Evolutionary conservation across 2,888 invertebrate genomes (phyloP).

Genomic region (Yponomeuta malinellus): DNA sequence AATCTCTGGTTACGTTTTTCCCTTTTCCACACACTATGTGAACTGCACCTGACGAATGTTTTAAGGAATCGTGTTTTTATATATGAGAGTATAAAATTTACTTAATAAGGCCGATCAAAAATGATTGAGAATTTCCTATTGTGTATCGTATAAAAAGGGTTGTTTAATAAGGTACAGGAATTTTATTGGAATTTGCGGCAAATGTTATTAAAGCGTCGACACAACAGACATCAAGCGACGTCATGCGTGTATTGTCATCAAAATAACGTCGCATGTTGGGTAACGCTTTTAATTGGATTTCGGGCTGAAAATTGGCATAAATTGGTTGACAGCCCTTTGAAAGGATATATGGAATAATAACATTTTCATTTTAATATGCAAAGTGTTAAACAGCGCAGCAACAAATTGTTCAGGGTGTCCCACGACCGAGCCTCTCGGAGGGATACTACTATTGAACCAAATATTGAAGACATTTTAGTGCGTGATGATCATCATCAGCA

Average conservation of each 20-base stretch:
- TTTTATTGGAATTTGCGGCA: neutral
- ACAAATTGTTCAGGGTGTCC: neutral
- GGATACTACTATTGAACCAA: no score
- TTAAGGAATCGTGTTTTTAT: no score
- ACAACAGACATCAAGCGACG: neutral
- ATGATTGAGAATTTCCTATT: no score
- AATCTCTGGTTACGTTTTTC: no score
- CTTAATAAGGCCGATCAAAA: no score
- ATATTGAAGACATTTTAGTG: no score
- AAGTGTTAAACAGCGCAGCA: neutral
- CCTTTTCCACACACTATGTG: no score
- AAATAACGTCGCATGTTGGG: slow-evolving; percentile 1
- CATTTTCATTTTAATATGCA: neutral
- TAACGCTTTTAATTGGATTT: neutral
- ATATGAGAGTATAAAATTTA: no score
- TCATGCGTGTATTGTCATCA: slow-evolving; percentile 4
- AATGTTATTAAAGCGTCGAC: neutral
- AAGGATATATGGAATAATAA: neutral
- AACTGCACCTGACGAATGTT: no score
- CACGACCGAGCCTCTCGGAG: no score
- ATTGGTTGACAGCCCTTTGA: neutral
- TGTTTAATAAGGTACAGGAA: neutral
- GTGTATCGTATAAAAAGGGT: no score
- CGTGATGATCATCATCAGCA: no score
- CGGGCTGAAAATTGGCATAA: neutral